phyloP scores from a whole-genome alignment of 2,113 vertebrate species.

The Ctenodactylus gundi region DNA sequence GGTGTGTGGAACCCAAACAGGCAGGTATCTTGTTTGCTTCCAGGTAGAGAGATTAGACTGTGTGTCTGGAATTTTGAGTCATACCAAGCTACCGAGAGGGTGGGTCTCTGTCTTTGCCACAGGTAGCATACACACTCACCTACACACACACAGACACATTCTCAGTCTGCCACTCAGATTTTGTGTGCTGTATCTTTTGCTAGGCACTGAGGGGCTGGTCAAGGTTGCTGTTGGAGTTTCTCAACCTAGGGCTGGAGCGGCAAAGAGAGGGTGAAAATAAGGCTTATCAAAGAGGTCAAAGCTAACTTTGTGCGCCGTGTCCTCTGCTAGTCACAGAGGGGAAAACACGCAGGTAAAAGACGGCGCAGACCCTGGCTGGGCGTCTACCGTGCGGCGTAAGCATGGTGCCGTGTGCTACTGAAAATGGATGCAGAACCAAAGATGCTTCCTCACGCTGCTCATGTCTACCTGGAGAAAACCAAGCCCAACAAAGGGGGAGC shows the following conservation, averaged over 20 bases:
- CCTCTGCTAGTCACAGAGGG: no score
- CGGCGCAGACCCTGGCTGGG: neutral
- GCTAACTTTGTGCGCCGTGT: no score
- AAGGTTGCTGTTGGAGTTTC: no score
- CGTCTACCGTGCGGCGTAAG: neutral
- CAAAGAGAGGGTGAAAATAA: no score
- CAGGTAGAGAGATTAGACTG: neutral
- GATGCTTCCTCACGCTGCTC: neutral
- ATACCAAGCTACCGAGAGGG: neutral
- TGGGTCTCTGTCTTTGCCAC: neutral
- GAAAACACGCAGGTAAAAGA: neutral
- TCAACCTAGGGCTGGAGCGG: no score
- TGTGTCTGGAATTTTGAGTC: slow-evolving; percentile 48
- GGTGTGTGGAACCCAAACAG: slow-evolving; percentile 46
- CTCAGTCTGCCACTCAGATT: no score
- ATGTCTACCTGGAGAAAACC: neutral
- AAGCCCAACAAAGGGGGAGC: neutral
- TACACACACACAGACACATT: no score
- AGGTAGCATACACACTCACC: no score
- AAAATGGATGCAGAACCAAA: neutral
- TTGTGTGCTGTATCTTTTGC: neutral
- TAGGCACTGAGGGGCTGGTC: no score
- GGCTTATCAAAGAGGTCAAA: no score
- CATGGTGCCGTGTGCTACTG: no score
- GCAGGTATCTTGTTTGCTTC: no score